A percentile compares a stretch with the other conserved stretches of the same genome.
Evolutionary conservation across 2,113 vertebrate genomes (phyloP).

Genomic region (Pyrgilauda ruficollis): DNA sequence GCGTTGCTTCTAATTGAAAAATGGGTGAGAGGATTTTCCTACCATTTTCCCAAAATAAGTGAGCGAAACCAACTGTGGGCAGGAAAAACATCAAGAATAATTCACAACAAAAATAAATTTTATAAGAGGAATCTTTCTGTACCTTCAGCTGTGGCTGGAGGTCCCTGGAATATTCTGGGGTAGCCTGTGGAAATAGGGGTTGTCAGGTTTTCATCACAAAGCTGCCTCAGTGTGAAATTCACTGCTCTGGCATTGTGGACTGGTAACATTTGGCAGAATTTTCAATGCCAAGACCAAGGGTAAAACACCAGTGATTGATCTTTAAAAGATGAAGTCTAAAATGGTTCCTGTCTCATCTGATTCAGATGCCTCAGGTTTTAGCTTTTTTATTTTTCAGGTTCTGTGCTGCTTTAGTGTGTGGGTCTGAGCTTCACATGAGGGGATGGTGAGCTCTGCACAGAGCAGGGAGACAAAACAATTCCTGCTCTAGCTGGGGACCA

Average conservation of each 20-base stretch:
- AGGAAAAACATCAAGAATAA: neutral
- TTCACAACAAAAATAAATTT: neutral
- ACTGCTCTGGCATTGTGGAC: neutral
- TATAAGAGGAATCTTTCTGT: neutral
- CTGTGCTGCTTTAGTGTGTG: neutral
- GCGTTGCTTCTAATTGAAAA: conserved; percentile 8
- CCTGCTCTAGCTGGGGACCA: neutral
- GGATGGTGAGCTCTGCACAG: neutral
- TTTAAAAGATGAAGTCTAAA: neutral
- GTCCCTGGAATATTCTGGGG: neutral
- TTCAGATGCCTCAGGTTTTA: neutral
- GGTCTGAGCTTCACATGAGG: neutral
- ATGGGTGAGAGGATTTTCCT: conserved; percentile 26
- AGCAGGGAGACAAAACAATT: neutral
- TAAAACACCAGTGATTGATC: neutral
- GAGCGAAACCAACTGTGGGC: neutral
- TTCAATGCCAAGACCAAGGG: neutral
- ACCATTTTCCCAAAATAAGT: neutral
- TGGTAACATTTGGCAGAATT: neutral
- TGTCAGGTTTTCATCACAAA: neutral
- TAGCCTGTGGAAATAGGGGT: neutral
- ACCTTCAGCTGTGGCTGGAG: neutral
- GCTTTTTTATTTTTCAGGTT: neutral
- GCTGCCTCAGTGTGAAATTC: neutral
- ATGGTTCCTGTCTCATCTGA: neutral